Evolutionary conservation across 2,797 vertebrate genomes (phyloP).

Genomic region (Morelia viridis): DNA sequence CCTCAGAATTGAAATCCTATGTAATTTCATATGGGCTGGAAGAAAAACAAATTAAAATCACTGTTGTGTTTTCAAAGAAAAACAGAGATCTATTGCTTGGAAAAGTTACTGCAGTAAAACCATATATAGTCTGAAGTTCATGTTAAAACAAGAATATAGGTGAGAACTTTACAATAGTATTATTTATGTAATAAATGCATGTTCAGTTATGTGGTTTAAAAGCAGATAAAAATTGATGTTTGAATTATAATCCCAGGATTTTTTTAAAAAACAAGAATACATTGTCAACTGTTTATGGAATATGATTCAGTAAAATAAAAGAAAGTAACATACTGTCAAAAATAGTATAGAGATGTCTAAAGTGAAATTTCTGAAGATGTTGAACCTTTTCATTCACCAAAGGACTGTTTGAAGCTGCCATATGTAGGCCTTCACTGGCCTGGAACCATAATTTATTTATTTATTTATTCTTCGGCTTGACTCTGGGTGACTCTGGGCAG

Average conservation of each 20-base stretch:
- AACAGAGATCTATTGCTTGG: neutral
- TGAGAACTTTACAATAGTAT: neutral
- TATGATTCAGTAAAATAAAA: neutral
- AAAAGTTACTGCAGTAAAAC: neutral
- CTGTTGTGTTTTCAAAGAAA: neutral
- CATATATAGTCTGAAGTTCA: neutral
- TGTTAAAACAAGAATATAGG: neutral
- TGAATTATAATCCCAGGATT: neutral
- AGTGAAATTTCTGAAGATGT: neutral
- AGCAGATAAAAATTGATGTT: neutral
- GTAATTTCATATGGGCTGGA: conserved; percentile 25
- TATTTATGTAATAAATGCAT: neutral
- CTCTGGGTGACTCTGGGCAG: no score
- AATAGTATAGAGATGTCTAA: neutral
- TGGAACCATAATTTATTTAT: no score
- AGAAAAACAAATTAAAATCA: neutral
- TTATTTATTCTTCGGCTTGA: no score
- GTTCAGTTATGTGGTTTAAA: neutral
- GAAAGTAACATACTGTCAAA: neutral
- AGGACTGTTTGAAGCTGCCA: neutral
- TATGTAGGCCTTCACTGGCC: neutral
- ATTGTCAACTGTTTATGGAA: neutral
- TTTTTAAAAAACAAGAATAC: neutral
- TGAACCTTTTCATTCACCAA: neutral
- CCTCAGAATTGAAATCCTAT: conserved; percentile 49